phyloP scores from a whole-genome alignment of 2,797 vertebrate species.

The Danionella dracula region DNA sequence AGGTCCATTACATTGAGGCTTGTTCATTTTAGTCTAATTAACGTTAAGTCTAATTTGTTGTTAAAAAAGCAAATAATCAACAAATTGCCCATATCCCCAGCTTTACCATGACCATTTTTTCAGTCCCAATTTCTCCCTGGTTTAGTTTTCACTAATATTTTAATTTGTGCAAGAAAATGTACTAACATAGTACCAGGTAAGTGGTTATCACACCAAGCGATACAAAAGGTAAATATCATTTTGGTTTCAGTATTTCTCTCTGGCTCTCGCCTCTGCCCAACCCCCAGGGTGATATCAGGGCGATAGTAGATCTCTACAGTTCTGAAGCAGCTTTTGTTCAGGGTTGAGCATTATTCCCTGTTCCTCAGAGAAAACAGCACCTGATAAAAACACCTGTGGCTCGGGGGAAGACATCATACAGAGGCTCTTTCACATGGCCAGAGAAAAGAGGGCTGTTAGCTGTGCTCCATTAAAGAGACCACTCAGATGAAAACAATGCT shows the following conservation, averaged over 20 bases:
- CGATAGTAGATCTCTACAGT: slow-evolving; percentile 38
- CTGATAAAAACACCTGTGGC: slow-evolving; percentile 58
- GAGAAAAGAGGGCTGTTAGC: slow-evolving; percentile 11
- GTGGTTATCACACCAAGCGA: too few relatives aligned
- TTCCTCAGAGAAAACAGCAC: slow-evolving; percentile 34
- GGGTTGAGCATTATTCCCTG: background rate
- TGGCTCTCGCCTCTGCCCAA: slow-evolving; percentile 19
- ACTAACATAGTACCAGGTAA: too few relatives aligned
- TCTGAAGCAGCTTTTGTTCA: slow-evolving; percentile 52
- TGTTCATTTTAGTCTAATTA: too few relatives aligned
- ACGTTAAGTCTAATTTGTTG: too few relatives aligned
- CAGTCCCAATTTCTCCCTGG: too few relatives aligned
- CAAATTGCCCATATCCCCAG: too few relatives aligned
- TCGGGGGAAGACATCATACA: slow-evolving; percentile 19
- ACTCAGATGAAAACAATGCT: background rate
- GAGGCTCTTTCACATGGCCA: slow-evolving; percentile 27
- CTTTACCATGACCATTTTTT: too few relatives aligned
- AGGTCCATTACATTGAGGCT: too few relatives aligned
- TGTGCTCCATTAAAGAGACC: slow-evolving; percentile 17
- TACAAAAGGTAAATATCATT: too few relatives aligned
- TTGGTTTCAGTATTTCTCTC: background rate
- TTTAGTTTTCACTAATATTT: too few relatives aligned
- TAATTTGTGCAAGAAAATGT: too few relatives aligned
- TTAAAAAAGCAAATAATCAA: too few relatives aligned
- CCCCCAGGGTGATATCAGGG: slow-evolving; percentile 38